Evolutionary conservation across 2,797 vertebrate species (phyloP).

Genomic region (Arnoldichthys spilopterus): DNA sequence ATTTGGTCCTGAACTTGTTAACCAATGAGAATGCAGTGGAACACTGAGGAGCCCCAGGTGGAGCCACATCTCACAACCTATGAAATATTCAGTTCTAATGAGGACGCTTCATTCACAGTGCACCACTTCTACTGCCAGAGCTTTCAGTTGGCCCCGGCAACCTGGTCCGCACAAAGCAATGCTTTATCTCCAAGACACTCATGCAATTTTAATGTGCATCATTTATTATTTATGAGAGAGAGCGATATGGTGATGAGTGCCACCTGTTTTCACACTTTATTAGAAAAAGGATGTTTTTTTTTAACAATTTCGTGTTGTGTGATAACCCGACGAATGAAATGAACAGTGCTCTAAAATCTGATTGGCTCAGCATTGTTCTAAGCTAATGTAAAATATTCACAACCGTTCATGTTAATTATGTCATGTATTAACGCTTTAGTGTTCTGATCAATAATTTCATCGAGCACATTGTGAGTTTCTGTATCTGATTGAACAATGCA

Average conservation of each 20-base stretch:
- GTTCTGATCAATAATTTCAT: no score
- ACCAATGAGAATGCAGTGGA: background rate
- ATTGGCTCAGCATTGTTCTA: no score
- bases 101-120: constrained; percentile 6
- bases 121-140: background rate
- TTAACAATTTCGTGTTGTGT: background rate
- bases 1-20: background rate
- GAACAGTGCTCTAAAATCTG: background rate
- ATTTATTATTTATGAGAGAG: constrained; percentile 36
- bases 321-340: background rate
- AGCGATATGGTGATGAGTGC: background rate
- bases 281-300: background rate
- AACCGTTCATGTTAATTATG: no score
- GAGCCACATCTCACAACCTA: background rate
- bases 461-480: no score
- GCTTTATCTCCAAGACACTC: constrained; percentile 22
- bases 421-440: no score
- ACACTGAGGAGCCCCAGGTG: background rate
- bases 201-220: constrained; percentile 44
- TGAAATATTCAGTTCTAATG: constrained; percentile 42
- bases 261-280: constrained; percentile 4
- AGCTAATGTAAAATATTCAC: no score
- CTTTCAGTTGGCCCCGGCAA: background rate
- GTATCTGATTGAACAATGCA: no score
- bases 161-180: constrained; percentile 4